phyloP scores from a whole-genome alignment of 2,797 vertebrate genomes.

The Tokudaia tokunoshimensis region DNA sequence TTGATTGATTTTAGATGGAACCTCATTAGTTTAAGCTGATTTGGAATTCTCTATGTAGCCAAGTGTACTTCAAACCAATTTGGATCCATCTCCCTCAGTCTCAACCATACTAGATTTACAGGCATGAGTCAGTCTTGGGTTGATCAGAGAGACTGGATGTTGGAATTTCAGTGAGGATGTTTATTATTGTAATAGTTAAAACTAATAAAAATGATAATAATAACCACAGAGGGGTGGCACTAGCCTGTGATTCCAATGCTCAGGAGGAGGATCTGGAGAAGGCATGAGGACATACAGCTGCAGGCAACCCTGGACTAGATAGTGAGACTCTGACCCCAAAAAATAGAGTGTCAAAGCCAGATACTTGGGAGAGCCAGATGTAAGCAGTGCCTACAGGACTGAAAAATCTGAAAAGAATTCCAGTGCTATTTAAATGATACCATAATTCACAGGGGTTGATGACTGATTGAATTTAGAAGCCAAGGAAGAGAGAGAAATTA shows the following conservation, averaged over 20 bases:
- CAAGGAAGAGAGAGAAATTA: conserved; percentile 35
- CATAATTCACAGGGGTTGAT: conserved; percentile 17
- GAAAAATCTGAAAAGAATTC: conserved; percentile 62
- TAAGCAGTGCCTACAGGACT: background rate
- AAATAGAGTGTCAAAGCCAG: background rate
- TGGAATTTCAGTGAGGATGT: background rate
- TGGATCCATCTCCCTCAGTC: no score
- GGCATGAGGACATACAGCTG: background rate
- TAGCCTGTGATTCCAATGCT: background rate
- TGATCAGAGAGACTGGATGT: background rate
- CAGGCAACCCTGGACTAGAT: background rate
- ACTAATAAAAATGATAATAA: background rate
- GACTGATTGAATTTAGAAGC: conserved; percentile 41
- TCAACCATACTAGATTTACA: background rate
- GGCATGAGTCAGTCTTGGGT: background rate
- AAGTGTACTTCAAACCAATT: background rate
- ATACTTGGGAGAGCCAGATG: background rate
- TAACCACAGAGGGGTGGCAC: background rate
- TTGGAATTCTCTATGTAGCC: background rate
- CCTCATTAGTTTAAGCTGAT: background rate
- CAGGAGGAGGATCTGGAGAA: background rate
- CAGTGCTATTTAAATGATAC: conserved; percentile 19
- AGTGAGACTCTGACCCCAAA: background rate
- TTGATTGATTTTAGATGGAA: background rate
- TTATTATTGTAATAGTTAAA: background rate